Percentiles rank a stretch among this genome's conserved stretches.
phyloP scores from a whole-genome alignment of 2,888 invertebrate genomes.

The Leptarthrus brevirostris region DNA sequence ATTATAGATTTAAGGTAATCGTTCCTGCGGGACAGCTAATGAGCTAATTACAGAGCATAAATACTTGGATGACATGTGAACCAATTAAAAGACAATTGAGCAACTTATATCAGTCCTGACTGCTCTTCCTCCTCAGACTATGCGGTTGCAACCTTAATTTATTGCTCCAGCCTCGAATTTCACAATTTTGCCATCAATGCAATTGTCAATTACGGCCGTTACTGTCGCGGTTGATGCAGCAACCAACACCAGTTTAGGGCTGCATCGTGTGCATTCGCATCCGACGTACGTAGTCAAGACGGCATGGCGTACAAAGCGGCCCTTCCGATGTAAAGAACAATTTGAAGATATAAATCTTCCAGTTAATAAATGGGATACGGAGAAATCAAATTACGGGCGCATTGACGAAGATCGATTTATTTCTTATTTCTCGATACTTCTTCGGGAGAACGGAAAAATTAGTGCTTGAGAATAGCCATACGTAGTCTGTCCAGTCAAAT shows the following conservation, averaged over 20 bases:
- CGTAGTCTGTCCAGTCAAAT: no score
- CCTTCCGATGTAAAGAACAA: constrained; percentile 20
- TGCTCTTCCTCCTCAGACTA: not conserved
- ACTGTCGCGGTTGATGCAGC: constrained; percentile 35
- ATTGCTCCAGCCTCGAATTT: constrained; percentile 42
- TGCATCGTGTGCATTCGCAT: constrained; percentile 13
- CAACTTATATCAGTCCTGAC: constrained; percentile 1
- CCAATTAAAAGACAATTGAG: constrained; percentile 52
- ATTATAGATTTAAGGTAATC: no score
- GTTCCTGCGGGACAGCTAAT: constrained; percentile 41
- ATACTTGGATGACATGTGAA: constrained; percentile 51
- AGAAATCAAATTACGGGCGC: constrained; percentile 44
- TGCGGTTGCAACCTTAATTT: constrained; percentile 34
- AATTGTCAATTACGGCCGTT: constrained; percentile 44
- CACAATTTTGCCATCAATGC: constrained; percentile 38
- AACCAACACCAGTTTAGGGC: constrained; percentile 7
- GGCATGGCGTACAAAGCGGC: constrained; percentile 15
- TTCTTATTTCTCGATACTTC: constrained; percentile 42
- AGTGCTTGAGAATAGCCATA: constrained; percentile 21
- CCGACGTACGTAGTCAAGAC: constrained; percentile 23
- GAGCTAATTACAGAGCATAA: constrained; percentile 52
- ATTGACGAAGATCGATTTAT: constrained; percentile 50
- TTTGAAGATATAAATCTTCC: constrained; percentile 38
- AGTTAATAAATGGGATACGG: constrained; percentile 34
- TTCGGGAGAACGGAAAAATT: constrained; percentile 28